Base-by-base conservation (phyloP, 2,888 invertebrate genomes). In the Dermolepida albohirtum region DNA sequence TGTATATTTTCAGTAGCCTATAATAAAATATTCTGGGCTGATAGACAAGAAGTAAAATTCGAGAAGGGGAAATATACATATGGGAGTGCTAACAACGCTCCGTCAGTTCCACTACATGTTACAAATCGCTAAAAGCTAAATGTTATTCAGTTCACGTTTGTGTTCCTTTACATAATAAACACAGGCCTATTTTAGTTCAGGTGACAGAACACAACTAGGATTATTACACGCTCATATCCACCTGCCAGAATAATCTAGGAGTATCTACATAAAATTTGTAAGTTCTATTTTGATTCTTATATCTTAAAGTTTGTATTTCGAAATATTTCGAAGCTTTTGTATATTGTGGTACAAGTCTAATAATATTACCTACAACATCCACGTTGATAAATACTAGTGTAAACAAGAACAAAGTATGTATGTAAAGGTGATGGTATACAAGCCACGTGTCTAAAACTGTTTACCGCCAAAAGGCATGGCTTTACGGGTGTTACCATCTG, bases 1-100 rank as follows among this genome's bases (percentile, higher is more conserved):
- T 44, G 44, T 44, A 10, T 59, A 59, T 59, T 59, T 59, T 27
- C 44, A 44, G 44, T 44, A n/a, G 34, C 34, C 10, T 44, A 59
- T 27, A 44, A 44, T 10, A 59, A 22, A 22, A 59, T 59, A 59
- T 59, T 44, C 59, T 29, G 59, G 44, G 59, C 47, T 44, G 44
- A 59, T 44, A 59, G n/a, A 59, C 29, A 59, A 59, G 59, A 59
- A 59, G 59, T 59, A 34, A 44, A 7, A 40, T 12, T 10, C 29
- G 47, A 59, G 59, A 44, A 59, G 59, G 59, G 59, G 59, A 44
- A 59, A 29, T 59, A 59, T 59, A 59, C 59, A 59, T 59, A 59
- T 44, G 59, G 44, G 44, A 43, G 59, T 44, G 43, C 43, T 29
- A 29, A 59, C 59, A 29, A 43, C 14, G 44, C 43, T 14, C 12